These are phyloP conservation scores for Salmo trutta DNA, from an alignment of 2,797 vertebrate species.

Conservation along the genomic window DNA sequence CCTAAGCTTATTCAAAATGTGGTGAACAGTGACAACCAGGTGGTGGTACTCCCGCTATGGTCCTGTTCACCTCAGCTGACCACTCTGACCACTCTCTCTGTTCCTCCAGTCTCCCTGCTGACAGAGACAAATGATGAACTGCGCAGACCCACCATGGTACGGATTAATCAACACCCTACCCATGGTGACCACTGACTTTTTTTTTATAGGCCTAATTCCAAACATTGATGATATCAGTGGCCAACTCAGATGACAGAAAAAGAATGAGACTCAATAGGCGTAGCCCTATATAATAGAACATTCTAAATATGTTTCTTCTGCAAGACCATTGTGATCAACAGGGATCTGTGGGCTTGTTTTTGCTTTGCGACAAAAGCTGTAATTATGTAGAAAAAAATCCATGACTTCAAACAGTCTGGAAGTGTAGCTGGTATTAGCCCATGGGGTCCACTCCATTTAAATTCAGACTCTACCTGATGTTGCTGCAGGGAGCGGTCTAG, in stretches of 20 bases:
- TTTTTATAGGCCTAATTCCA: neutral
- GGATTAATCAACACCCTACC: conserved; percentile 42
- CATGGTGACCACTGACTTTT: neutral
- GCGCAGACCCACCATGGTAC: conserved; percentile 44
- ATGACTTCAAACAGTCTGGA: too few species aligned
- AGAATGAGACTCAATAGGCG: too few species aligned
- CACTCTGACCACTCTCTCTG: conserved; percentile 22
- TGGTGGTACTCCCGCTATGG: conserved; percentile 3
- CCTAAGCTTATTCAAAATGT: neutral
- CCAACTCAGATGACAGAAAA: too few species aligned
- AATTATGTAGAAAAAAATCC: too few species aligned
- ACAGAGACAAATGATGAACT: conserved; percentile 58
- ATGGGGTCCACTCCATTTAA: too few species aligned
- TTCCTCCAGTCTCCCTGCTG: conserved; percentile 40
- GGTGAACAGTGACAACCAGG: neutral
- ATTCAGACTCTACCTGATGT: neutral
- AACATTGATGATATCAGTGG: neutral
- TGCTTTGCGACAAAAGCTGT: neutral
- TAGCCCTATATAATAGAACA: too few species aligned
- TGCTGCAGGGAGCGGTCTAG: neutral
- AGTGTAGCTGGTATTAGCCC: too few species aligned
- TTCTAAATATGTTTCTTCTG: too few species aligned
- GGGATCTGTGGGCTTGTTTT: too few species aligned
- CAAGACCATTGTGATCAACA: too few species aligned
- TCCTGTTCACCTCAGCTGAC: conserved; percentile 32